These are phyloP conservation scores for Ictalurus furcatus DNA, from an alignment of 2,113 vertebrate genomes.

Conservation along the genomic window DNA sequence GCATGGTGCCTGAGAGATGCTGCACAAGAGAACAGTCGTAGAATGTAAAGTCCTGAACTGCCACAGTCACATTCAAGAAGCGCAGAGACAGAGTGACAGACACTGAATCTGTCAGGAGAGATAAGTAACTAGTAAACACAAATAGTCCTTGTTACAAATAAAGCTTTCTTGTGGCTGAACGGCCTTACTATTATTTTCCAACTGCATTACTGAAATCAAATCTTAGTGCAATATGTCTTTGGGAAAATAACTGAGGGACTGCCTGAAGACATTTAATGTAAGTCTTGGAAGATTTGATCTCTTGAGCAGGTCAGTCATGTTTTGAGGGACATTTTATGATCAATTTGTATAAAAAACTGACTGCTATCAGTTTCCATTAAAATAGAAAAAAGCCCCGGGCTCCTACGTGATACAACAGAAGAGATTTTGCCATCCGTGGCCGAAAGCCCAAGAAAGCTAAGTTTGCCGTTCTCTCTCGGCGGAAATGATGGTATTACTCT, in stretches of 20 bases:
- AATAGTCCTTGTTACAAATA: neutral
- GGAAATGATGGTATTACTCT: neutral
- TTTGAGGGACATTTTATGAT: neutral
- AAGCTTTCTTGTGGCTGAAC: neutral
- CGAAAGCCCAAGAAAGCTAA: neutral
- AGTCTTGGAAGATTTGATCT: neutral
- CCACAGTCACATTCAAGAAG: slow-evolving; percentile 82
- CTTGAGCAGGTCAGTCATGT: neutral
- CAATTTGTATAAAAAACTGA: neutral
- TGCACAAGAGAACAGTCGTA: slow-evolving; percentile 88
- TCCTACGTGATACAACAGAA: neutral
- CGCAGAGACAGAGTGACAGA: slow-evolving; percentile 83
- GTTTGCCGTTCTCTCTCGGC: neutral
- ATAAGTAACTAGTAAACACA: slow-evolving; percentile 22
- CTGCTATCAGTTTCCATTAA: neutral
- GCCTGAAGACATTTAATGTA: slow-evolving; percentile 9
- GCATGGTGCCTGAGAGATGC: slow-evolving; percentile 79
- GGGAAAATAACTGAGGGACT: slow-evolving; percentile 1
- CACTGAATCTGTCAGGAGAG: slow-evolving; percentile 79
- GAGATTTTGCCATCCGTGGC: neutral
- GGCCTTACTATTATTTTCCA: neutral
- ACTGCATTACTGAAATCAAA: neutral
- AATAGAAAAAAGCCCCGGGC: neutral
- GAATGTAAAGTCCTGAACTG: slow-evolving; percentile 83
- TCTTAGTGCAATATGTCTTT: neutral